These are phyloP conservation scores for Sinocyclocheilus grahami DNA, from an alignment of 2,113 vertebrate genomes.

Conservation along the genomic window DNA sequence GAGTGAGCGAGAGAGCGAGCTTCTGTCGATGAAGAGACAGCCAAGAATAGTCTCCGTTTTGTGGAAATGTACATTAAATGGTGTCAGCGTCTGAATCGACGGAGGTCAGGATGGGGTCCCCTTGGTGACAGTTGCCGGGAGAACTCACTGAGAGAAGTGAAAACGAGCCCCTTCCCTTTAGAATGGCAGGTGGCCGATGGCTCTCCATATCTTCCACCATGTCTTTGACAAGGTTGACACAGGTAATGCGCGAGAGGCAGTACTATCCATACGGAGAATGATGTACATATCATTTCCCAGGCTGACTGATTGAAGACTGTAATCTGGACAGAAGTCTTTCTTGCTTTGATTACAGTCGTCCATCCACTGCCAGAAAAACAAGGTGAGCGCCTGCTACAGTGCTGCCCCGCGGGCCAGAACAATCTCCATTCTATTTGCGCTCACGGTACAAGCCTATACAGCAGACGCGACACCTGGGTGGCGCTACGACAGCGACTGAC, in stretches of 20 bases:
- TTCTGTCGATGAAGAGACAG: constrained; percentile 60
- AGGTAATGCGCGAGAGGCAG: constrained; percentile 77
- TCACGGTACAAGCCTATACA: constrained; percentile 3
- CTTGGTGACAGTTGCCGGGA: constrained; percentile 64
- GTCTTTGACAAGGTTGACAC: constrained; percentile 79
- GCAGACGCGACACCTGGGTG: constrained; percentile 58
- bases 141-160: constrained; percentile 48
- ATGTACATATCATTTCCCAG: constrained; percentile 84
- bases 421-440: constrained; percentile 78
- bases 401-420: constrained; percentile 78
- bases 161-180: constrained; percentile 61
- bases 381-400: constrained; percentile 56
- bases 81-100: constrained; percentile 68
- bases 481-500: constrained; percentile 69
- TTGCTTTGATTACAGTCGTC: constrained; percentile 77
- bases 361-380: constrained; percentile 74
- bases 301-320: constrained; percentile 84
- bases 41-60: constrained; percentile 61
- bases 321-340: constrained; percentile 81
- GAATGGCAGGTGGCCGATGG: constrained; percentile 73
- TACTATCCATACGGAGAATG: constrained; percentile 63
- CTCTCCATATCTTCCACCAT: constrained; percentile 73
- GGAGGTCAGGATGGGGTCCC: constrained; percentile 71
- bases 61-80: constrained; percentile 75
- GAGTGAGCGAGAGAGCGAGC: constrained; percentile 27